Evolutionary conservation across 1,140 invertebrate genomes (phyloP), one percentile per base, ranked within the genome.

Genomic region (Hyphantria cunea): DNA sequence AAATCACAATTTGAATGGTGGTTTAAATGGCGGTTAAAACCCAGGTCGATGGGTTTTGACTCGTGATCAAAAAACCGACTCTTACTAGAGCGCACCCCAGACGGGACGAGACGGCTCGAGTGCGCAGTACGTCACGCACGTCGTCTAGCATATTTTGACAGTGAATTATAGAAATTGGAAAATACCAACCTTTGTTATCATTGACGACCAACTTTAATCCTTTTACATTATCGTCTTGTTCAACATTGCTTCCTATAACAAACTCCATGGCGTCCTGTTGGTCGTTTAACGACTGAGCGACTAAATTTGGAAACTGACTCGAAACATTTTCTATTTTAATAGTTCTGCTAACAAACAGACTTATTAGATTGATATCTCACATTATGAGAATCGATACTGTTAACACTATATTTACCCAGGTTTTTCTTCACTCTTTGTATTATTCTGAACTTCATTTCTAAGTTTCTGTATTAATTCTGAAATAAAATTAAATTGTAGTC

Each of bases 401-500:
- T 25, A 25, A 25, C 17, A 25, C 1, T 25, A 25, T 25, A 25
- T 25, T 45, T 48, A 54, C 34, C 17, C 39, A 50, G 48, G 0
- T 3, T 33, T 33, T 2, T n/a, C 15, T n/a, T 39, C 17, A 49
- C 15, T 55, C 32, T 50, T 56, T 31, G 32, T 15, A 47, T 32
- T 47, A 62, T 61, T 65, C 58, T 72, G 47, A 39, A 68, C 63
- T 47, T 79, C 70, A 51, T 32, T 53, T 64, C 63, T 84, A 34
- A 85, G 64, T 51, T 80, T 82, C 58, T 82, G 66, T 63, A 84
- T 79, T 59, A 86, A 64, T 74, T 82, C 82, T 86, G 74, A 47
- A 84, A 82, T 10, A 47, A 25, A 25, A 25, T 25, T 1, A 25
- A 3, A 25, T 3, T 25, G 2, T 5, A 25, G 17, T 25, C 17